These are phyloP conservation scores for Porites lobata DNA, from an alignment of 92 coral and sea anemone species.

Conservation along the genomic window DNA sequence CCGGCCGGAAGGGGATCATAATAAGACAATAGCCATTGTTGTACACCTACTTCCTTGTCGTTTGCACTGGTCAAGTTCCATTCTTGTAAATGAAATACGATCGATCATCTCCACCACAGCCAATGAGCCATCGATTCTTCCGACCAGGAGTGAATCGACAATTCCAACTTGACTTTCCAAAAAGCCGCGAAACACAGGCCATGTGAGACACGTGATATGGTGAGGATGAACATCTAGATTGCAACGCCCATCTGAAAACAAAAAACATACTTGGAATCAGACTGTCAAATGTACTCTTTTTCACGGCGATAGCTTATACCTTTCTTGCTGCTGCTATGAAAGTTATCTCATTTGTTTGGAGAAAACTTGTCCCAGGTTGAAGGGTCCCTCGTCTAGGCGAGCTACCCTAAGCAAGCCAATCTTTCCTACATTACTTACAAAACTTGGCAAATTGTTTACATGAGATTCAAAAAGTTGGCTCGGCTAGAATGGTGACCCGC, in stretches of 20 bases:
- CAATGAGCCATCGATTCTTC: conserved; percentile 79
- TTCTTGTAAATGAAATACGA: conserved; percentile 76
- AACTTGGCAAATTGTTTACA: too few species aligned
- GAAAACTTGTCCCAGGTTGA: too few species aligned
- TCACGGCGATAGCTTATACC: too few species aligned
- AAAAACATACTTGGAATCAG: too few species aligned
- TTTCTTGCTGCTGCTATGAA: background rate
- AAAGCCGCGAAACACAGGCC: conserved; percentile 92
- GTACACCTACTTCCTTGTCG: conserved; percentile 59
- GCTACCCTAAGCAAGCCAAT: too few species aligned
- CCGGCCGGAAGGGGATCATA: too few species aligned
- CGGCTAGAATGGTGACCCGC: too few species aligned
- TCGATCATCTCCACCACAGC: conserved; percentile 87
- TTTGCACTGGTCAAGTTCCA: conserved; percentile 81
- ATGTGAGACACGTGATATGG: conserved; percentile 84
- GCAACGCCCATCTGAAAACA: conserved; percentile 75
- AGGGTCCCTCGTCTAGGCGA: too few species aligned
- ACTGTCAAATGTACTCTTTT: too few species aligned
- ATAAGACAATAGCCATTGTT: background rate
- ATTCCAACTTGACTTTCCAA: conserved; percentile 86
- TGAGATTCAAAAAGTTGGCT: too few species aligned
- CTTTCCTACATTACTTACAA: too few species aligned
- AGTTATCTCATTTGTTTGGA: too few species aligned
- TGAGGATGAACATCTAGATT: conserved; percentile 85
- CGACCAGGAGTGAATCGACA: conserved; percentile 83